These are phyloP conservation scores for Leptopilina drosophilae DNA, from an alignment of 2,888 invertebrate genomes.

Conservation along the genomic window DNA sequence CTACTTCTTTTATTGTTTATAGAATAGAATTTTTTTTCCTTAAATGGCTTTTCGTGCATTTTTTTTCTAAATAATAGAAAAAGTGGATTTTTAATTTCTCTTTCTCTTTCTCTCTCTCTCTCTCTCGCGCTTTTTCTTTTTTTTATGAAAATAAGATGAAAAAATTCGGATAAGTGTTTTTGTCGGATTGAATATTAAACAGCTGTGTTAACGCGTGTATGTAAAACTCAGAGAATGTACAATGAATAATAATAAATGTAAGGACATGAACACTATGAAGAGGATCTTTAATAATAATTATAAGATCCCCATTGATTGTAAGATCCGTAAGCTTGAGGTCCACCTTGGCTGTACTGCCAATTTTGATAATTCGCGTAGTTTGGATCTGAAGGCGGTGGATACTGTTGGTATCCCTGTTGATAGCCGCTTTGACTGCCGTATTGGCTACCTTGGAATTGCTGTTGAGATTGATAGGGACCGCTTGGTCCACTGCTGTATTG, in stretches of 20 bases:
- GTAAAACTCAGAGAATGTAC: slow-evolving; percentile 51
- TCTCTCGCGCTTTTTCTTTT: background rate
- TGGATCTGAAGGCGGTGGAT: slow-evolving; percentile 75
- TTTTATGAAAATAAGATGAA: slow-evolving; percentile 1
- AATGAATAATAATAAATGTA: slow-evolving; percentile 42
- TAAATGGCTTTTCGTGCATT: too few relatives aligned
- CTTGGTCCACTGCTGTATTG: slow-evolving; percentile 76
- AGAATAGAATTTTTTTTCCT: too few relatives aligned
- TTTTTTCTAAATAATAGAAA: too few relatives aligned
- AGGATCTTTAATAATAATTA: slow-evolving; percentile 70
- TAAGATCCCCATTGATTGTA: slow-evolving; percentile 76
- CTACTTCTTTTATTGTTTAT: too few relatives aligned
- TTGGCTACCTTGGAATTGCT: slow-evolving; percentile 77
- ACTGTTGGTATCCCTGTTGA: slow-evolving; percentile 77
- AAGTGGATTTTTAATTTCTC: too few relatives aligned
- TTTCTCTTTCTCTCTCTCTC: too few relatives aligned
- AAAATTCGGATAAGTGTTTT: slow-evolving; percentile 2
- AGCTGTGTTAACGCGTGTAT: slow-evolving; percentile 79
- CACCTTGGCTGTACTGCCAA: slow-evolving; percentile 75
- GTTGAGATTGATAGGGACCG: slow-evolving; percentile 74
- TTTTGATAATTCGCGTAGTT: slow-evolving; percentile 76
- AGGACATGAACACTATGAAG: slow-evolving; percentile 15
- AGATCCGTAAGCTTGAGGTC: slow-evolving; percentile 75
- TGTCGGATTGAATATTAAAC: background rate
- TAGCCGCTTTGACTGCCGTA: slow-evolving; percentile 78